Evolutionary conservation across 2,797 vertebrate genomes (phyloP).

Genomic region (Pagetopsis macropterus): DNA sequence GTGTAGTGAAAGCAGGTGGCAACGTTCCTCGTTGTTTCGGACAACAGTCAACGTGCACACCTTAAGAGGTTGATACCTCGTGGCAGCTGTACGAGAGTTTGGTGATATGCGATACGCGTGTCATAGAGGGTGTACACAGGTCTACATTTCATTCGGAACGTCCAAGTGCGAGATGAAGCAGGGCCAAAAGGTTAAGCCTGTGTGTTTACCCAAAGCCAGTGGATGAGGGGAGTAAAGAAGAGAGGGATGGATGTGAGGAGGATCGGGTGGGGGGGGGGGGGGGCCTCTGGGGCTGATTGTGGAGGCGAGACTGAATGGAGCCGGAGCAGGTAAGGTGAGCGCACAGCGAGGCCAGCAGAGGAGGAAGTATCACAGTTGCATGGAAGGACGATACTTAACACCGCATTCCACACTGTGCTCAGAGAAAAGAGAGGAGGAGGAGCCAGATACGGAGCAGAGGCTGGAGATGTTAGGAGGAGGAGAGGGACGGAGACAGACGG

Average conservation of each 20-base stretch:
- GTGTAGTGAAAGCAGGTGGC: conserved; percentile 44
- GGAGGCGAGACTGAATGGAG: conserved; percentile 85
- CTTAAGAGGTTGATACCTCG: conserved; percentile 37
- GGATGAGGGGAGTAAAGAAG: conserved; percentile 48
- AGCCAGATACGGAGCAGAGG: conserved; percentile 46
- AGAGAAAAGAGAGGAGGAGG: conserved; percentile 63
- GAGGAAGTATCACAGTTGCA: conserved; percentile 80
- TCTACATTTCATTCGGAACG: conserved; percentile 43
- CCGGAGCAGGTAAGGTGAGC: conserved; percentile 85
- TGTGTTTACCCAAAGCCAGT: conserved; percentile 54
- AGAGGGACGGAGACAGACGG: conserved; percentile 37
- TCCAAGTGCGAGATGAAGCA: conserved; percentile 41
- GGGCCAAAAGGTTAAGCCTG: conserved; percentile 50
- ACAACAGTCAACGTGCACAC: conserved; percentile 48
- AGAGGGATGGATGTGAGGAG: conserved; percentile 50
- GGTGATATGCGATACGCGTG: conserved; percentile 51
- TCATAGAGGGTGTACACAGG: conserved; percentile 32
- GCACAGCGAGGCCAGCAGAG: conserved; percentile 63
- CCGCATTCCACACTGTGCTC: conserved; percentile 76
- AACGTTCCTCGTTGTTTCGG: conserved; percentile 24
- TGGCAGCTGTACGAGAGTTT: conserved; percentile 54
- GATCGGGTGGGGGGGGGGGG: conserved; percentile 27
- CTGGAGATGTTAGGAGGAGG: conserved; percentile 38
- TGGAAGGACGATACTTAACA: conserved; percentile 79
- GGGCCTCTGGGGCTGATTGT: conserved; percentile 73